Conservation (phyloP, 2,888 invertebrate genomes). For the Nemurella pictetii region DNA sequence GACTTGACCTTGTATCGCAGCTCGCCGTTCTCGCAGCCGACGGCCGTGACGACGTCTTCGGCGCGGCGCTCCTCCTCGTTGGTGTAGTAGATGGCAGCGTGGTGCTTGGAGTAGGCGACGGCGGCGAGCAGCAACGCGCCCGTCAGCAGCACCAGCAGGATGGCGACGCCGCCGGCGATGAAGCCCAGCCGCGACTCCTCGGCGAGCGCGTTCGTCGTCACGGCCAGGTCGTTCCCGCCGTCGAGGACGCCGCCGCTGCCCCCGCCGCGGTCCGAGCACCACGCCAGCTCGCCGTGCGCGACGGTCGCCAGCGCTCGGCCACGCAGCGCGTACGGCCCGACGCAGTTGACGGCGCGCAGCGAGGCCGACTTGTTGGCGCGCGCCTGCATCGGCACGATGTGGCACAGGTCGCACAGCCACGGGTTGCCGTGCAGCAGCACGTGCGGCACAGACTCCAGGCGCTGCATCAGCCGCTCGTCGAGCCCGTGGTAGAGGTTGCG, state of each 20-base stretch:
- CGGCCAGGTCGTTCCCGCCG: conserved; percentile 47
- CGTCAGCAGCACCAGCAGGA: conserved; percentile 57
- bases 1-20: not conserved
- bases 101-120: conserved; percentile 68
- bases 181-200: conserved; percentile 60
- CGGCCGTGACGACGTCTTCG: conserved; percentile 52
- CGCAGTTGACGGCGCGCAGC: conserved; percentile 61
- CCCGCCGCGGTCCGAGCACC: conserved; percentile 58
- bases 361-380: conserved; percentile 60
- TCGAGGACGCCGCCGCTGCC: conserved; percentile 52
- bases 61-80: conserved; percentile 72
- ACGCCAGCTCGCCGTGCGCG: conserved; percentile 51
- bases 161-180: conserved; percentile 60
- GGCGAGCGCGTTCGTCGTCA: conserved; percentile 49
- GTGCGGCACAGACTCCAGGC: conserved; percentile 60
- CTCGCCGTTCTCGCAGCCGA: conserved; percentile 55
- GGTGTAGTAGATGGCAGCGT: conserved; percentile 72
- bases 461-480: conserved; percentile 59
- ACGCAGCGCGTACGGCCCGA: conserved; percentile 60
- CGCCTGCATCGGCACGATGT: conserved; percentile 60
- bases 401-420: conserved; percentile 72
- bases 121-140: conserved; percentile 50
- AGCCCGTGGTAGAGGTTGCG: conserved; percentile 69
- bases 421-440: conserved; percentile 63
- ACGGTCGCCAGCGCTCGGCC: conserved; percentile 54